A percentile compares a stretch with the other conserved stretches of the same genome.
These are phyloP conservation scores for Metacarcinus magister DNA, from an alignment of 2,888 invertebrate genomes.

Conservation along the genomic window DNA sequence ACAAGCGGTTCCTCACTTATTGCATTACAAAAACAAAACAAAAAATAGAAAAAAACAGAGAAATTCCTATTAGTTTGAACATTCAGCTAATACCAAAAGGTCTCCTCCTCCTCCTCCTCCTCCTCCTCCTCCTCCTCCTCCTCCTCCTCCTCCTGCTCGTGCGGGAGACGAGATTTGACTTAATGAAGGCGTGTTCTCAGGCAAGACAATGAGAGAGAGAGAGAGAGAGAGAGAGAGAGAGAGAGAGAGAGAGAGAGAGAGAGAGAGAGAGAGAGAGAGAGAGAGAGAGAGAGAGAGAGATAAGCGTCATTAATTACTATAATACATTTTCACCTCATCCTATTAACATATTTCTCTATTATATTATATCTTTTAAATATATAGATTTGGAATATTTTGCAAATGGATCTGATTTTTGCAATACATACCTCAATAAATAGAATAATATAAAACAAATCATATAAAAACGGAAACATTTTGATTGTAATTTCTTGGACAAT, in stretches of 20 bases:
- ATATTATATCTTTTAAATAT: no score
- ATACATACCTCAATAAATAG: no score
- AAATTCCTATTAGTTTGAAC: neutral
- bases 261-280: neutral
- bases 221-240: neutral
- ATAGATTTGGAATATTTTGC: no score
- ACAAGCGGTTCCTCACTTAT: neutral
- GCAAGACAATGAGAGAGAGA: no score
- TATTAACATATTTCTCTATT: neutral
- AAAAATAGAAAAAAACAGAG: neutral
- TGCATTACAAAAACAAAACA: no score
- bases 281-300: neutral
- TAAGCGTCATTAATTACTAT: no score
- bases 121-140: neutral
- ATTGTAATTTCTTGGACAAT: no score
- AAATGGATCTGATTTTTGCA: no score
- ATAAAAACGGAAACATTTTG: no score
- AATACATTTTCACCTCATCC: neutral
- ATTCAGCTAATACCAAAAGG: neutral
- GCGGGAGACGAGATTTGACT: neutral
- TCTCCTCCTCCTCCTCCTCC: no score
- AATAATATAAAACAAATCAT: no score
- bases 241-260: slow-evolving; percentile 18
- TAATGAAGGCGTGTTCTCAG: slow-evolving; percentile 8
- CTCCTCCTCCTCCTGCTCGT: neutral